Percentiles rank a stretch among this genome's conserved stretches.
Evolutionary conservation across 1,140 invertebrate genomes (phyloP).

Genomic region (Xylocopa sonorina): DNA sequence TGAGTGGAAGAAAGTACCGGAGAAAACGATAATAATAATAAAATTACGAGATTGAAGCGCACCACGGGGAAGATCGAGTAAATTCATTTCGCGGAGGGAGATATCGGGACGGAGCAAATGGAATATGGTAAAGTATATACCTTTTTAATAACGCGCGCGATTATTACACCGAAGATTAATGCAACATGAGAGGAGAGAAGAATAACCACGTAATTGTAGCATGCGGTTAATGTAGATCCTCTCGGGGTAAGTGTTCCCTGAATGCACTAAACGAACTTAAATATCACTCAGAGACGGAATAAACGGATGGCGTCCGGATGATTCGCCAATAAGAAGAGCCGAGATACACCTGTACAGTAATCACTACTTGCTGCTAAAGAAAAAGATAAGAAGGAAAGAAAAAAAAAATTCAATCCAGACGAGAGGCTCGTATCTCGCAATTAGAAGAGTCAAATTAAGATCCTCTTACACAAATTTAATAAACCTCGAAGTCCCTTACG

Average conservation of each 20-base stretch:
- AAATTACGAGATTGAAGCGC: too few species aligned
- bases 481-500: too few species aligned
- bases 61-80: background rate
- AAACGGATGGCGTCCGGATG: background rate
- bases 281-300: slow-evolving; percentile 8
- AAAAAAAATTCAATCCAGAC: slow-evolving; percentile 1
- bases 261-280: slow-evolving; percentile 20
- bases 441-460: too few species aligned
- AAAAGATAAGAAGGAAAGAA: too few species aligned
- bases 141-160: slow-evolving; percentile 28
- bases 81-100: background rate
- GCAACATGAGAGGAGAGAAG: background rate
- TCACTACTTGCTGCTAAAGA: too few species aligned
- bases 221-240: slow-evolving; percentile 5
- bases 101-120: slow-evolving; percentile 1
- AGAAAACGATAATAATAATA: too few species aligned
- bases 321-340: background rate
- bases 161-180: slow-evolving; percentile 23
- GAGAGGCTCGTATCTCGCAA: background rate
- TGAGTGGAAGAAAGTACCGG: too few species aligned
- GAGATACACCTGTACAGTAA: background rate
- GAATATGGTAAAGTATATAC: background rate
- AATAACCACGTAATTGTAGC: slow-evolving; percentile 10
- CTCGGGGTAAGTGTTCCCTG: background rate
- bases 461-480: too few species aligned